Percentiles rank a stretch among this genome's conserved stretches.
Conservation (phyloP, 2,888 invertebrate genomes). For the Sceliomorpha sp. region DNA sequence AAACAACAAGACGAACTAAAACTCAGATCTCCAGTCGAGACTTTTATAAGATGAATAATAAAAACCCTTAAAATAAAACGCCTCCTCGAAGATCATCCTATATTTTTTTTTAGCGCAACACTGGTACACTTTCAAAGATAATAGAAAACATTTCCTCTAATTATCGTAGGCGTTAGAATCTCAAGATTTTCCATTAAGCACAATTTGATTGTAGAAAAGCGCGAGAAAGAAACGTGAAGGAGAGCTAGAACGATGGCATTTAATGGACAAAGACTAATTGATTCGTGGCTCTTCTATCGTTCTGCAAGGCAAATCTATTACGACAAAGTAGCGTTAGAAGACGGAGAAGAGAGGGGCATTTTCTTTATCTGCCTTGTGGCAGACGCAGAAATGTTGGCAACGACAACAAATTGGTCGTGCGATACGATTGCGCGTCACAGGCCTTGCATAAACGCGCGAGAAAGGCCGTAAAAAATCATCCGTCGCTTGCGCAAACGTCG, state of each 20-base stretch:
- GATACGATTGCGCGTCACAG: conserved; percentile 46
- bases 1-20: too few species aligned
- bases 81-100: too few species aligned
- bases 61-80: too few species aligned
- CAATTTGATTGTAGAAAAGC: too few species aligned
- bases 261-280: conserved; percentile 43
- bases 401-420: conserved; percentile 54
- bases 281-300: conserved; percentile 51
- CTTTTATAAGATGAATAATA: too few species aligned
- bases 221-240: conserved; percentile 14
- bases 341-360: conserved; percentile 32
- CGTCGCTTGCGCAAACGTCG: conserved; percentile 41
- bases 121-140: too few species aligned
- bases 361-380: conserved; percentile 43
- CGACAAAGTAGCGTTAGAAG: conserved; percentile 20
- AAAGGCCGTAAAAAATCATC: conserved; percentile 49
- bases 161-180: too few species aligned
- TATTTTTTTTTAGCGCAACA: too few species aligned
- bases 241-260: conserved; percentile 8
- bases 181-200: too few species aligned
- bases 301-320: conserved; percentile 54
- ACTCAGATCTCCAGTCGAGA: too few species aligned
- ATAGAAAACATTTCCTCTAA: too few species aligned
- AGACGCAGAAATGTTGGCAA: conserved; percentile 30
- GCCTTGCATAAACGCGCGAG: conserved; percentile 46